Base-by-base conservation (phyloP, 2,888 invertebrate genomes). In the Tachina grossa region DNA sequence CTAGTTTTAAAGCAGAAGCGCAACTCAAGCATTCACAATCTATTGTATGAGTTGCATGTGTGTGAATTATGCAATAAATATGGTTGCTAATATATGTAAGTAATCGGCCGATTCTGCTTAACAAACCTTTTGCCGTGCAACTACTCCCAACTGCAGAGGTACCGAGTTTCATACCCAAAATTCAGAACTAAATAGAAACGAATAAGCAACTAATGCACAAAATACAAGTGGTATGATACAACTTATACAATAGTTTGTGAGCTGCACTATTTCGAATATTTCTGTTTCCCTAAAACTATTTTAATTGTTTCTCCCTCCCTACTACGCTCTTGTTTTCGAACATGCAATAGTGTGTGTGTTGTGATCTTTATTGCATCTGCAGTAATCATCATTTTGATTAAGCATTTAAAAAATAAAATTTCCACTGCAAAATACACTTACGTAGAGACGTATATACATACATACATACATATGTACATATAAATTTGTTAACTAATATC, bases 341-440 rank as follows among this genome's bases (percentile, higher is more conserved):
- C 41, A 59, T 66, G 13, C 69, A 6, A 31, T 31, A 31, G 31
- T 31, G 31, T 31, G 31, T 31, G 31, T 31, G 31, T 43, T 53
- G 22, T 57, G 45, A 11, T 65, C 57, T 83, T 78, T 59, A 77
- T 63, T 77, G 63, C 84, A 81, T 85, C 84, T 85, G 81, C 81
- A 85, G 84, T 68, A 81, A 81, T 81, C 66, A 85, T 63, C 72
- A 49, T 69, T 85, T 77, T 85, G 84, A 85, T 85, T 81, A 85
- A 85, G 84, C 81, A 81, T 85, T 85, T 77, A 69, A 74, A 61
- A 78, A 41, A 31, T 53, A 47, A 53, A 75, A 75, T 53, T 53
- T 47, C 78, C 51, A 59, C 63, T 74, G 68, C 63, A 75, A 39
- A 74, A 66, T 45, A 74, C 57, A 51, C n/a, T 66, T 47, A 41